Evolutionary conservation across 2,888 invertebrate species (phyloP).

Genomic region (Axea sp.): DNA sequence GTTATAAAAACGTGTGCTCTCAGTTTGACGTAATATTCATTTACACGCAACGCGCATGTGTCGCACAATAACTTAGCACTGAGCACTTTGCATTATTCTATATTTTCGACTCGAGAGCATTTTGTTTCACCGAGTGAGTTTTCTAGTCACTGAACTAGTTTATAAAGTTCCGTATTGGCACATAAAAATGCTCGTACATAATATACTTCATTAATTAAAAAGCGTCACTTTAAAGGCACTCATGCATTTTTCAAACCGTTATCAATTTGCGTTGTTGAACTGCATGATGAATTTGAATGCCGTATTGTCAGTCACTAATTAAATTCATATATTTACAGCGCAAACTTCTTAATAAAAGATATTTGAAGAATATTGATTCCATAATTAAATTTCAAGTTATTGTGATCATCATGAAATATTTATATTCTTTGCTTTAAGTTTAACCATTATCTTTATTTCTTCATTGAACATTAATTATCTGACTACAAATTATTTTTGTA

Average conservation of each 20-base stretch:
- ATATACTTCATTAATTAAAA: slow-evolving; percentile 29
- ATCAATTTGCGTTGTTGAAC: slow-evolving; percentile 16
- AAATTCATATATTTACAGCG: too few species aligned
- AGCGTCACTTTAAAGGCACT: slow-evolving; percentile 10
- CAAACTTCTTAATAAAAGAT: too few species aligned
- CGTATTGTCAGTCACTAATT: too few species aligned
- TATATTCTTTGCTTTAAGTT: too few species aligned
- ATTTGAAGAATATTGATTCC: too few species aligned
- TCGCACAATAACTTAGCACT: slow-evolving; percentile 7
- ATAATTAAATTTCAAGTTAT: too few species aligned
- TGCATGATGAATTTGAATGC: too few species aligned
- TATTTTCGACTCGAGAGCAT: slow-evolving; percentile 22
- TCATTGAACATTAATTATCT: too few species aligned
- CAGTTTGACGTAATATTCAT: slow-evolving; percentile 30
- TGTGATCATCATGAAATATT: too few species aligned
- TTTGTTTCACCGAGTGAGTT: slow-evolving; percentile 42
- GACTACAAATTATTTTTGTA: too few species aligned
- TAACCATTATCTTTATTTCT: too few species aligned
- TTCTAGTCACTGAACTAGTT: slow-evolving; percentile 47
- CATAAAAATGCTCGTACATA: slow-evolving; percentile 10
- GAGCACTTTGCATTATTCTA: slow-evolving; percentile 38
- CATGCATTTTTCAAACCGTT: slow-evolving; percentile 2
- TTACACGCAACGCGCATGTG: slow-evolving; percentile 27
- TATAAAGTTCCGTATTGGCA: slow-evolving; percentile 13
- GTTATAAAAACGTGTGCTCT: slow-evolving; percentile 30